phyloP scores from a whole-genome alignment of 2,113 vertebrate genomes.

The Oncorhynchus tshawytscha region DNA sequence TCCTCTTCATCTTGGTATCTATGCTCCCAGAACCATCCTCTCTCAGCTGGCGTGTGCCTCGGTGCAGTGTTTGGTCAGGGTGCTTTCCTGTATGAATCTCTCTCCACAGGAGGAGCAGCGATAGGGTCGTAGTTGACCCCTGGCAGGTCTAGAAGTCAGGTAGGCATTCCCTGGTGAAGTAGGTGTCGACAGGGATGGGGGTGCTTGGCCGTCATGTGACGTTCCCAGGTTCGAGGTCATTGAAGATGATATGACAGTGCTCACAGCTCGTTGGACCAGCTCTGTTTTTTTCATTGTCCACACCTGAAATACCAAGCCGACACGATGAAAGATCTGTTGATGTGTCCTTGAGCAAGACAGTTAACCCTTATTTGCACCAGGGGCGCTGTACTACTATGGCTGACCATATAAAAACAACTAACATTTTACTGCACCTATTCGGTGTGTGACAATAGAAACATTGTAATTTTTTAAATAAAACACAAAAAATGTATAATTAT shows the following conservation, averaged over 20 bases:
- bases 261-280: too few species aligned
- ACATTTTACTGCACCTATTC: too few species aligned
- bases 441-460: conserved; percentile 8
- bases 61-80: conserved; percentile 8
- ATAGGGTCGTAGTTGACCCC: background rate
- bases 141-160: background rate
- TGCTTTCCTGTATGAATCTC: conserved; percentile 26
- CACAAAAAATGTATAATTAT: conserved; percentile 1
- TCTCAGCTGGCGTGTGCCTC: conserved; percentile 18
- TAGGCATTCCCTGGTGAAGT: background rate
- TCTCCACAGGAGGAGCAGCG: conserved; percentile 5
- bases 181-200: background rate
- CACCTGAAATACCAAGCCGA: conserved; percentile 13
- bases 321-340: too few species aligned
- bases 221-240: conserved; percentile 1
- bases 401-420: too few species aligned
- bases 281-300: conserved; percentile 16
- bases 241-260: too few species aligned
- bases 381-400: too few species aligned
- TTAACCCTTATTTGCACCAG: too few species aligned
- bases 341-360: too few species aligned
- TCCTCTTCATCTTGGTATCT: too few species aligned
- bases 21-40: too few species aligned
- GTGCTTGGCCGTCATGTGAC: too few species aligned
- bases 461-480: background rate